Base-by-base conservation (phyloP, 64 coral and sea anemone species). In the Montipora capricornis region DNA sequence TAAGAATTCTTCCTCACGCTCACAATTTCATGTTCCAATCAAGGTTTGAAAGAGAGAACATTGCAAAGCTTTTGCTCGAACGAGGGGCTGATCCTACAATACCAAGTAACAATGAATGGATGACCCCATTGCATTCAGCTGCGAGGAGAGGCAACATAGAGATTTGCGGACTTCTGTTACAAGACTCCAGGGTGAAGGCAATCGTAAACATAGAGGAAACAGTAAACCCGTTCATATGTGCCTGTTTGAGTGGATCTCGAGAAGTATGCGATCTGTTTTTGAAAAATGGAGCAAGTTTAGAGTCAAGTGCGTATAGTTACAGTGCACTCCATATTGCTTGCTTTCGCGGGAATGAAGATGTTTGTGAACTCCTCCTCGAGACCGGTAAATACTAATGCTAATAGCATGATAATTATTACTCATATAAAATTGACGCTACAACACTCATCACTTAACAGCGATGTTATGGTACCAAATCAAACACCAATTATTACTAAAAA, bases 61-160 rank as follows among this genome's bases (percentile, higher is more conserved):
- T 78, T 3, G 53, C 60, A 1, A 88, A 73, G n/a, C 44, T 88
- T 88, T 77, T 95, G 8, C 77, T 95, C 24, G 81, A 95, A 24
- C 79, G 90, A 76, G 88, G 89, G n/a, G 94, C 94, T 9, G 68
- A 91, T 69, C 82, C 94, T 80, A 10, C 49, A 0, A 74, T 75
- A 79, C 37, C 67, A 68, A 75, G 59, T 37, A 58, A 78, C 0
- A 80, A 71, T 26, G 73, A 45, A 8, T 37, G 17, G 24, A 4
- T 64, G 3, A 58, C 73, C 8, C 70, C 94, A 55, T 20, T 95
- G 20, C 81, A 95, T 48, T 84, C 78, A 12, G 94, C 89, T 29
- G 88, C 82, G 5, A 67, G 89, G n/a, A 51, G 76, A 59, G 82
- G 89, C 44, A 49, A 59, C 19, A 59, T 0, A 22, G 82, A 91